Conservation (phyloP, 2,888 invertebrate genomes). For the Rhamnusium bicolor region DNA sequence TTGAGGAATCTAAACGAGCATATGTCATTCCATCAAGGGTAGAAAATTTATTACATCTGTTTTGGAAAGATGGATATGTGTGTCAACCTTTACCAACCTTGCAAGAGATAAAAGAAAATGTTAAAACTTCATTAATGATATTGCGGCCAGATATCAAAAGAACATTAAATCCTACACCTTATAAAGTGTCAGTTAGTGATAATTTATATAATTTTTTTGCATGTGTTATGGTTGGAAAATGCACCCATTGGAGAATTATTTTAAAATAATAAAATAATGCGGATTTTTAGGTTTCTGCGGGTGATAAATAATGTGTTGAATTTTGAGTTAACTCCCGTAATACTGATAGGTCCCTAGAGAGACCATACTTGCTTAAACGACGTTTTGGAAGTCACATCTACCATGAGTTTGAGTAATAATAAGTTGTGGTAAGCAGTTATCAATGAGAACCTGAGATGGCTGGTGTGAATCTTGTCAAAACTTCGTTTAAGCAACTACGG, state of each 20-base stretch:
- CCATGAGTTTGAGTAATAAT: too few species aligned
- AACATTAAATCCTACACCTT: conserved; percentile 98
- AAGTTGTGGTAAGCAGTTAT: too few species aligned
- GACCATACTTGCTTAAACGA: too few species aligned
- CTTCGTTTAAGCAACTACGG: too few species aligned
- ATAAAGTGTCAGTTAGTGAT: conserved; percentile 96
- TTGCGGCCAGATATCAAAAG: conserved; percentile 94
- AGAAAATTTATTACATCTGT: conserved; percentile 85
- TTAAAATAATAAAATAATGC: too few species aligned
- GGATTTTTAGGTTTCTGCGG: too few species aligned
- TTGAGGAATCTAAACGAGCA: conserved; percentile 96
- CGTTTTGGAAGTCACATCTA: too few species aligned
- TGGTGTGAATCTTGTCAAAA: too few species aligned
- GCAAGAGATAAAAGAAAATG: conserved; percentile 83
- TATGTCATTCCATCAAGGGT: conserved; percentile 94
- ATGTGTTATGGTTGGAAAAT: conserved; percentile 96
- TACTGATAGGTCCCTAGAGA: too few species aligned
- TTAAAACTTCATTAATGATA: conserved; percentile 85
- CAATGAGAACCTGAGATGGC: too few species aligned
- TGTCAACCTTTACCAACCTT: conserved; percentile 79
- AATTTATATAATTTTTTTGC: conserved; percentile 94
- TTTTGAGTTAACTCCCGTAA: too few species aligned
- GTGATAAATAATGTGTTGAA: too few species aligned
- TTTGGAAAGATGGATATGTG: conserved; percentile 89
- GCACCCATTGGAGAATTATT: conserved; percentile 97